Evolutionary conservation across 2,113 vertebrate species (phyloP).

Genomic region (Xiphias gladius): DNA sequence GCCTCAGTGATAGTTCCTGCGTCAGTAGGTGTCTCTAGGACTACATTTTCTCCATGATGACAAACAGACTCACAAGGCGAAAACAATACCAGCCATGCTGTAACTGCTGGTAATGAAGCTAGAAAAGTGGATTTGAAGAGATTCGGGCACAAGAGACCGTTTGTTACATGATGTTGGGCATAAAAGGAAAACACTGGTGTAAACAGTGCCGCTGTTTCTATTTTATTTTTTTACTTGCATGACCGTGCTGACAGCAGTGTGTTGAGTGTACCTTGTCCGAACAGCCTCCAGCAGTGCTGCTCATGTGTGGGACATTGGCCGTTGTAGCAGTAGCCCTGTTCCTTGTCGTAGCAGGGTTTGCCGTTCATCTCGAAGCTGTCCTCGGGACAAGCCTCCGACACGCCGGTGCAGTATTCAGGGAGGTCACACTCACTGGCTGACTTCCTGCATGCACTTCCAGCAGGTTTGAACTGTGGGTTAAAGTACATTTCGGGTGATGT

Average conservation of each 20-base stretch:
- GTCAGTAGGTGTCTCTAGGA: no score
- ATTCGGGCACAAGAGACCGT: no score
- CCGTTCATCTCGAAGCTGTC: slow-evolving; percentile 92
- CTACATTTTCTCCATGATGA: no score
- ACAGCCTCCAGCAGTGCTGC: slow-evolving; percentile 88
- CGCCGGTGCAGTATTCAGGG: slow-evolving; percentile 88
- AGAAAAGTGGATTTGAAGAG: no score
- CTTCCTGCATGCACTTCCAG: slow-evolving; percentile 81
- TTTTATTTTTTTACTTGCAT: no score
- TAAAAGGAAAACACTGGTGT: no score
- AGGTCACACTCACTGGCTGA: slow-evolving; percentile 87
- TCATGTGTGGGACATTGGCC: slow-evolving; percentile 88
- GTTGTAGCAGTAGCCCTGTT: slow-evolving; percentile 86
- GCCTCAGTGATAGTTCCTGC: no score
- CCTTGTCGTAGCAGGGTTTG: slow-evolving; percentile 79
- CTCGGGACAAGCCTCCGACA: slow-evolving; percentile 84
- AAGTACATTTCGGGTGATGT: not conserved
- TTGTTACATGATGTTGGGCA: no score
- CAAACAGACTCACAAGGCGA: no score
- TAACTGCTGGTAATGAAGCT: no score
- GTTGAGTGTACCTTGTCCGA: slow-evolving; percentile 86
- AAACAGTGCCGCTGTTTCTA: not conserved
- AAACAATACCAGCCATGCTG: no score
- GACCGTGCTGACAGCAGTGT: no score
- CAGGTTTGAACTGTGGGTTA: slow-evolving; percentile 80